Evolutionary conservation across 1,140 invertebrate species (phyloP).

Genomic region (Tetragnatha versicolor): DNA sequence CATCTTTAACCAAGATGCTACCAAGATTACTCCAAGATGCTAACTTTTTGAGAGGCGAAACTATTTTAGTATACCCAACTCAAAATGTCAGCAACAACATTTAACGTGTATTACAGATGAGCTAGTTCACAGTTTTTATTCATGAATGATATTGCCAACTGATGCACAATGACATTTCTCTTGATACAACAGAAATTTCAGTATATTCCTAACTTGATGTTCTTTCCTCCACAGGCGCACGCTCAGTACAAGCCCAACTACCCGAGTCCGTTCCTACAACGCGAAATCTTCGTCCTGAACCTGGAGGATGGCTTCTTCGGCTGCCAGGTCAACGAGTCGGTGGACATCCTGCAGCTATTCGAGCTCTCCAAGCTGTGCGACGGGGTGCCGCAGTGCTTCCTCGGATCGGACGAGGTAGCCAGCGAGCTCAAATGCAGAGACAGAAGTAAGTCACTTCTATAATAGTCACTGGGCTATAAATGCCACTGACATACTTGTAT

Average conservation of each 20-base stretch:
- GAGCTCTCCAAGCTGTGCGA: conserved; percentile 94
- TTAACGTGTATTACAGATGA: no score
- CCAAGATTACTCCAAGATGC: no score
- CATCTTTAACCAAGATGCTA: no score
- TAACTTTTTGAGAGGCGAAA: no score
- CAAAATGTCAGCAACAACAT: no score
- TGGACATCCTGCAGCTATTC: conserved; percentile 91
- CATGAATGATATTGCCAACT: no score
- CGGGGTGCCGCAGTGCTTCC: conserved; percentile 85
- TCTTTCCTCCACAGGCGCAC: conserved; percentile 8
- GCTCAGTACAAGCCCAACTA: conserved; percentile 59
- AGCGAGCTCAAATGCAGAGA: conserved; percentile 92
- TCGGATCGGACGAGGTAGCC: conserved; percentile 87
- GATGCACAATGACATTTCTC: no score
- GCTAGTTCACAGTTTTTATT: no score
- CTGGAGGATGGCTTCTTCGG: conserved; percentile 96
- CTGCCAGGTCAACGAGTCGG: conserved; percentile 95
- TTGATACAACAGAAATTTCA: no score
- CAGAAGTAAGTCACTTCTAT: conserved; percentile 64
- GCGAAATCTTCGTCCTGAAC: conserved; percentile 95
- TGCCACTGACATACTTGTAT: no score
- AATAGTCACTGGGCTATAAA: not conserved
- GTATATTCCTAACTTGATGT: not conserved
- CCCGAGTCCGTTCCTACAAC: conserved; percentile 59
- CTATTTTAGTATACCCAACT: no score